Evolutionary conservation across 2,888 invertebrate species (phyloP).

Genomic region (Hypsopygia costalis): DNA sequence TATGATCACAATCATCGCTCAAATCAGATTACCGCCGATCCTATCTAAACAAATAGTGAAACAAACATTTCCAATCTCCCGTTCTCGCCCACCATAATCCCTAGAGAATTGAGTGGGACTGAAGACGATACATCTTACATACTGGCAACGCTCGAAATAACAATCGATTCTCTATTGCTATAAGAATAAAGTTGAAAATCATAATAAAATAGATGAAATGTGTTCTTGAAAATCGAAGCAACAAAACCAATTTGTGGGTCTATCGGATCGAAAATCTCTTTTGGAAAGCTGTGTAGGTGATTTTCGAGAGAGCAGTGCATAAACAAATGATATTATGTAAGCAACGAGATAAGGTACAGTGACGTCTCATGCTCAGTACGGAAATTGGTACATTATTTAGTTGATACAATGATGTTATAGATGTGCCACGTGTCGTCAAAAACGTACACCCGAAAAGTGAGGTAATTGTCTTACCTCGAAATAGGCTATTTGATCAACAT

Average conservation of each 20-base stretch:
- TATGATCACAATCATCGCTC: not conserved
- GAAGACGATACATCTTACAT: not conserved
- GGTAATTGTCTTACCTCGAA: no score
- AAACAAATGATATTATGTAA: no score
- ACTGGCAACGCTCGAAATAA: not conserved
- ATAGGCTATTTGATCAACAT: no score
- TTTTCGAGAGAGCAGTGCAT: no score
- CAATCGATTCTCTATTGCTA: not conserved
- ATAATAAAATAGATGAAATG: not conserved
- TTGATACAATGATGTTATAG: no score
- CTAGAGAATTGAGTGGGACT: not conserved
- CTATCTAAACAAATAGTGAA: not conserved
- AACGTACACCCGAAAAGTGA: no score
- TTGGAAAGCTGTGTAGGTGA: no score
- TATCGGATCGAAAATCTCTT: not conserved
- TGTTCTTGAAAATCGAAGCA: slow-evolving; percentile 1
- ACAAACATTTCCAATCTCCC: slow-evolving; percentile 2
- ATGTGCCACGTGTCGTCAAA: no score
- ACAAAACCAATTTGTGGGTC: slow-evolving; percentile 6
- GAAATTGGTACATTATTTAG: no score
- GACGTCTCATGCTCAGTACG: no score
- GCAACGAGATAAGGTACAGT: no score
- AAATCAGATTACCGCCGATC: not conserved
- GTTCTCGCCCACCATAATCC: not conserved
- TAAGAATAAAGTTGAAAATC: slow-evolving; percentile 3